Percentiles rank a stretch among this genome's conserved stretches.
These are phyloP conservation scores for Caenorhabditis angaria DNA, from an alignment of 2,888 invertebrate genomes.

Conservation along the genomic window DNA sequence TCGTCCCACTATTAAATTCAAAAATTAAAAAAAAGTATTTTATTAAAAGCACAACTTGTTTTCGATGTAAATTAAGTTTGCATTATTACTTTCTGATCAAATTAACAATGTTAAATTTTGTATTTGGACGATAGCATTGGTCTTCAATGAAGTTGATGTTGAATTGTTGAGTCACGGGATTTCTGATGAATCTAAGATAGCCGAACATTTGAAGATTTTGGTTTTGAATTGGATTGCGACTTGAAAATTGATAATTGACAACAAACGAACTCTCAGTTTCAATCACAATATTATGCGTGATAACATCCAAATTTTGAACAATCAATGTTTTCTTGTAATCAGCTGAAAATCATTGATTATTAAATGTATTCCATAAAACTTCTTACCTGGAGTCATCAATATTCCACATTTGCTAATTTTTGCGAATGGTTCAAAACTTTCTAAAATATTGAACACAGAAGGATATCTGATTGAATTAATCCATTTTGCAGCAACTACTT, in stretches of 20 bases:
- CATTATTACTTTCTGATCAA: too few relatives aligned
- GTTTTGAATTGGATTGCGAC: background rate
- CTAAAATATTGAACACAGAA: background rate
- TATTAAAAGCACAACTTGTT: too few relatives aligned
- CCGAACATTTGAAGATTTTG: background rate
- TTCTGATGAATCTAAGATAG: background rate
- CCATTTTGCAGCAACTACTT: background rate
- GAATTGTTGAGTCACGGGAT: too few relatives aligned
- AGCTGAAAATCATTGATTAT: background rate
- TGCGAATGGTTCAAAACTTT: background rate
- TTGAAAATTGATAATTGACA: background rate
- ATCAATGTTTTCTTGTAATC: background rate
- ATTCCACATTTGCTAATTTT: background rate
- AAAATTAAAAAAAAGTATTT: too few relatives aligned
- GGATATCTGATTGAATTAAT: background rate
- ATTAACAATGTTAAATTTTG: too few relatives aligned
- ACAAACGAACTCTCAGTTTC: background rate
- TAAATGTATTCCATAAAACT: background rate
- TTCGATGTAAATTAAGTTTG: too few relatives aligned
- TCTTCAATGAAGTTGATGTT: too few relatives aligned
- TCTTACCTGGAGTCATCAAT: background rate
- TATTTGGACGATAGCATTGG: too few relatives aligned
- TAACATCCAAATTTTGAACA: background rate
- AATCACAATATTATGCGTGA: background rate
- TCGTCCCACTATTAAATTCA: too few relatives aligned